A percentile compares a stretch with the other conserved stretches of the same genome.
These are phyloP conservation scores for Drosophila suboccidentalis DNA, from an alignment of 2,888 invertebrate species.

Conservation along the genomic window DNA sequence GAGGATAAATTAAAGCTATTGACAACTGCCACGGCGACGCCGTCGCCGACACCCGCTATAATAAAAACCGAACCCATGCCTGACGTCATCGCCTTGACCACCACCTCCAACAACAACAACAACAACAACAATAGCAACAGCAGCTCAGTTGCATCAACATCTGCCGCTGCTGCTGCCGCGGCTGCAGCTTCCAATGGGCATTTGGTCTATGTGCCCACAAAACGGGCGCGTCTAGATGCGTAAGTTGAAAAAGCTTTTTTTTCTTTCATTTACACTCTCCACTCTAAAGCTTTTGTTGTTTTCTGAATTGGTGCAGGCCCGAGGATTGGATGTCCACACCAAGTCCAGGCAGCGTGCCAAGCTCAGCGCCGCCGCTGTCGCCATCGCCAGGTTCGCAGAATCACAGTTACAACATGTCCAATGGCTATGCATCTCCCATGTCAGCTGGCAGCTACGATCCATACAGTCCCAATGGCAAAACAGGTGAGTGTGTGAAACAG, in stretches of 20 bases:
- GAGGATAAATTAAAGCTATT: constrained; percentile 83
- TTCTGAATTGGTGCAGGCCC: constrained; percentile 62
- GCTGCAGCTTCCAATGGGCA: constrained; percentile 84
- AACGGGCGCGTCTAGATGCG: constrained; percentile 86
- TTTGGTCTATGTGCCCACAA: constrained; percentile 85
- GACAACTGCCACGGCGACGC: constrained; percentile 62
- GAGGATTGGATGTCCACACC: constrained; percentile 89
- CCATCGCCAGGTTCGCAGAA: constrained; percentile 88
- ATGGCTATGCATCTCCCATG: constrained; percentile 94
- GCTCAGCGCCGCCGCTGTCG: constrained; percentile 89
- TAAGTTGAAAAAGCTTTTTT: constrained; percentile 64
- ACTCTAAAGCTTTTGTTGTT: not conserved
- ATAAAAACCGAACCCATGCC: constrained; percentile 85
- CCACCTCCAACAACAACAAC: constrained; percentile 37
- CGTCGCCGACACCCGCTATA: constrained; percentile 65
- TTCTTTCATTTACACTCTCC: not conserved
- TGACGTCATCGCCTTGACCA: constrained; percentile 79
- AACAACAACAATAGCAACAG: constrained; percentile 29
- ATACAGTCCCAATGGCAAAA: constrained; percentile 95
- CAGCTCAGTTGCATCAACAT: constrained; percentile 44
- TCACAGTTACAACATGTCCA: constrained; percentile 86
- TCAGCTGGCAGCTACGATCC: constrained; percentile 96
- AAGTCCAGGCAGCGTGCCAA: constrained; percentile 87
- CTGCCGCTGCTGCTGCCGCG: constrained; percentile 66
- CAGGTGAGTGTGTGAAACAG: constrained; percentile 88